These are phyloP conservation scores for Drosophila silvestris DNA, from an alignment of 2,888 invertebrate species.

Conservation along the genomic window DNA sequence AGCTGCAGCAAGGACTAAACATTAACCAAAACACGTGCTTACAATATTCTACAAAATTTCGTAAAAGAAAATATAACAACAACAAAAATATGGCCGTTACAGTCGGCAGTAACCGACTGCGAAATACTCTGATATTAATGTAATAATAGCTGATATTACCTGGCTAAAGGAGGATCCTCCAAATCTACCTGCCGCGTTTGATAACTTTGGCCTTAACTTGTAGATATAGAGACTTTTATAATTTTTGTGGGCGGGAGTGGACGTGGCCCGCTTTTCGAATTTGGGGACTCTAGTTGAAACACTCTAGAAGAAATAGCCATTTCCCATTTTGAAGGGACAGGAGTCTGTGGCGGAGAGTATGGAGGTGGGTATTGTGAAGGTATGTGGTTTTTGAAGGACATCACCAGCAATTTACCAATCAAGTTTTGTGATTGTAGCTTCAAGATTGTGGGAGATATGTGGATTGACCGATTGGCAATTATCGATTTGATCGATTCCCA, in stretches of 20 bases:
- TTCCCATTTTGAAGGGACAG: neutral
- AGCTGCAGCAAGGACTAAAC: conserved; percentile 3
- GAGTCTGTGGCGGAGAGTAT: too few species aligned
- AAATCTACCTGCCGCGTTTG: neutral
- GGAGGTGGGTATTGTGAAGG: too few species aligned
- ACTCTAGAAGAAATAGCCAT: too few species aligned
- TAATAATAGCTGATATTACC: neutral
- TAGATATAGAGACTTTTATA: neutral
- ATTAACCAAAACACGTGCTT: conserved; percentile 34
- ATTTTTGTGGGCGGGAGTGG: too few species aligned
- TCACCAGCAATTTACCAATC: neutral
- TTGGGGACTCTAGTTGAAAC: too few species aligned
- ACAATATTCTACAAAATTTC: conserved; percentile 9
- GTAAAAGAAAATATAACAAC: neutral
- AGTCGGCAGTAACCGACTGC: neutral
- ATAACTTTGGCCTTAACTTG: neutral
- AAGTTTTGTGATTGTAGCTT: neutral
- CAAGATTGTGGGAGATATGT: neutral
- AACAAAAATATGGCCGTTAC: neutral
- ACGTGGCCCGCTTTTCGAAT: too few species aligned
- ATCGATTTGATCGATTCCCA: neutral
- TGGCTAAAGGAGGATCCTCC: neutral
- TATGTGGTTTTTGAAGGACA: neutral
- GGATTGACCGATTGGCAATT: neutral
- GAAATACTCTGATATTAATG: neutral